A percentile compares a stretch with the other conserved stretches of the same genome.
Conservation (phyloP, 1,140 invertebrate genomes). For the Homalodisca vitripennis region DNA sequence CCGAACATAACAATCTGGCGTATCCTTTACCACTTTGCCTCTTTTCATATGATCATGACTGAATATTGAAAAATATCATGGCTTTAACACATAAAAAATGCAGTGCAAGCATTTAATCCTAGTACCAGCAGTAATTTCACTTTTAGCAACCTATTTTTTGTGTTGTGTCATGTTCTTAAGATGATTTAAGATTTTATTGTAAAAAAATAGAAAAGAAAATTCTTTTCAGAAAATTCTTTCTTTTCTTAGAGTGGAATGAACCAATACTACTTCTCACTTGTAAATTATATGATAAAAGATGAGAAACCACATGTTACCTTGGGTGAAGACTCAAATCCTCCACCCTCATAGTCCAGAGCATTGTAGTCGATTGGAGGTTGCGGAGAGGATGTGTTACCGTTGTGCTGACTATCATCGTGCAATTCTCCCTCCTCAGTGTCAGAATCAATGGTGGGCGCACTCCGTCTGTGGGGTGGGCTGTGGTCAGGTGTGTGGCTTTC, state of each 20-base stretch:
- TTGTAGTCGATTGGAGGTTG: conserved; percentile 32
- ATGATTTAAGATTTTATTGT: no score
- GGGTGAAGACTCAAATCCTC: conserved; percentile 2
- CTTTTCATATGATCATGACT: no score
- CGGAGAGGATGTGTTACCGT: background rate
- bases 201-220: no score
- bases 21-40: no score
- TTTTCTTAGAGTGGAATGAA: background rate
- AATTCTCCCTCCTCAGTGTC: conserved; percentile 29
- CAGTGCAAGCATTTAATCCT: no score
- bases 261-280: background rate
- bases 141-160: no score
- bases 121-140: no score
- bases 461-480: conserved; percentile 12
- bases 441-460: background rate
- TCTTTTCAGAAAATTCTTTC: no score
- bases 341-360: conserved; percentile 37
- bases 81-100: no score
- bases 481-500: background rate
- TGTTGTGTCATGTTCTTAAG: no score
- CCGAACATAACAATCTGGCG: no score
- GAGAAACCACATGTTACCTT: background rate
- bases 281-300: background rate
- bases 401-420: background rate
- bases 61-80: no score